These are phyloP conservation scores for Melanchra persicariae DNA, from an alignment of 2,888 invertebrate genomes.

Conservation along the genomic window DNA sequence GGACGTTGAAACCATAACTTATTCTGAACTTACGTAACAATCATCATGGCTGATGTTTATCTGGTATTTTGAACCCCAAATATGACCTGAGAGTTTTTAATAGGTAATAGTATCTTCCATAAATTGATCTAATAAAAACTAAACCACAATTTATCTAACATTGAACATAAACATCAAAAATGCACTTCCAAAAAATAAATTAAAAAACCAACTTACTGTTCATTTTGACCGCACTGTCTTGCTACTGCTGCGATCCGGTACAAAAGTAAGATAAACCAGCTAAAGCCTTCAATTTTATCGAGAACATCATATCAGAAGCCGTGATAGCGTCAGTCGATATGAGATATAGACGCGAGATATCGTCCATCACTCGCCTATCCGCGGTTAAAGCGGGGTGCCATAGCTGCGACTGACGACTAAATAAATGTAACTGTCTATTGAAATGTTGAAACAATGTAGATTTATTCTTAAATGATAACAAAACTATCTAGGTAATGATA, in stretches of 20 bases:
- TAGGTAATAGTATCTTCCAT: too few species aligned
- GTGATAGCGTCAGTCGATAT: constrained; percentile 78
- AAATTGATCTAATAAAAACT: background rate
- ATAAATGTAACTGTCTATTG: constrained; percentile 23
- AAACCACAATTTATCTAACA: background rate
- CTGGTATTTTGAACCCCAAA: too few species aligned
- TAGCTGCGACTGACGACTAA: constrained; percentile 43
- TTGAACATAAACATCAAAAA: background rate
- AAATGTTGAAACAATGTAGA: constrained; percentile 4
- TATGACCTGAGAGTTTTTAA: too few species aligned
- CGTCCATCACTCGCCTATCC: constrained; percentile 82
- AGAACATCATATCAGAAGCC: constrained; percentile 76
- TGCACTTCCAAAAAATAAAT: constrained; percentile 20
- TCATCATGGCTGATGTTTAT: too few species aligned
- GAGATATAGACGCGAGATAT: constrained; percentile 78
- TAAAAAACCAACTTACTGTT: constrained; percentile 78
- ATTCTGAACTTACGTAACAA: too few species aligned
- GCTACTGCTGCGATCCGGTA: constrained; percentile 77
- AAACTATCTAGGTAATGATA: background rate
- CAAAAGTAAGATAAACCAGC: constrained; percentile 76
- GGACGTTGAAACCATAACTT: too few species aligned
- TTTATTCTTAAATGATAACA: background rate
- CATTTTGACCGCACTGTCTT: constrained; percentile 82
- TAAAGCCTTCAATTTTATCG: constrained; percentile 85
- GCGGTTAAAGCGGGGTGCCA: constrained; percentile 58